phyloP scores from a whole-genome alignment of 2,888 invertebrate genomes.

The Pseudococcus viburni region DNA sequence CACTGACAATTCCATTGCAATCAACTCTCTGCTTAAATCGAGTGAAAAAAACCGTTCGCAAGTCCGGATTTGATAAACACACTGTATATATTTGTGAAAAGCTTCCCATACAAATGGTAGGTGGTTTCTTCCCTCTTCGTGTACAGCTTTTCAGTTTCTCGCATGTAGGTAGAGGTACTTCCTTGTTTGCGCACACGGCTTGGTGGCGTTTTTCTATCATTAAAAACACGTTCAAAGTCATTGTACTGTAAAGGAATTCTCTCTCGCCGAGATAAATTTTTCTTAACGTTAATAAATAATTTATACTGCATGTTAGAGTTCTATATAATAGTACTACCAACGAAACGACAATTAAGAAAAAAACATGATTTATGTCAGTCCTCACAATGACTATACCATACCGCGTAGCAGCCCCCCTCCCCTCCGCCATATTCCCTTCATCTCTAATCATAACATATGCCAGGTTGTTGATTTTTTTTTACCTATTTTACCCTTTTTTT shows the following conservation, averaged over 20 bases:
- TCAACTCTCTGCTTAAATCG: too few species aligned
- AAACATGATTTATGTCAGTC: conserved; percentile 55
- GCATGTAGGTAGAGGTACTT: background rate
- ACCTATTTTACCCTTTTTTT: conserved; percentile 1
- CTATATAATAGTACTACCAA: background rate
- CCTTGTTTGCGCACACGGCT: conserved; percentile 21
- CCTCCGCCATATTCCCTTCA: background rate
- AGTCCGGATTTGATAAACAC: background rate
- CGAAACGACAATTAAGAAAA: conserved; percentile 54
- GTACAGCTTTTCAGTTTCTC: background rate
- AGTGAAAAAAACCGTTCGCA: too few species aligned
- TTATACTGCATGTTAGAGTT: conserved; percentile 47
- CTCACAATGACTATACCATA: conserved; percentile 10
- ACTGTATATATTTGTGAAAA: background rate
- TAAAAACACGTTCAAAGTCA: conserved; percentile 52
- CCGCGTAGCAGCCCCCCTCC: background rate
- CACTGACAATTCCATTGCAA: too few species aligned
- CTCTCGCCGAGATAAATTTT: conserved; percentile 39
- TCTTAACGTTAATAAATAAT: conserved; percentile 58
- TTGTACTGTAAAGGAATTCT: conserved; percentile 53
- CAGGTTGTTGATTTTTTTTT: background rate
- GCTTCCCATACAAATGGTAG: background rate
- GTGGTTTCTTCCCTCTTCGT: background rate
- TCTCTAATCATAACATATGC: background rate
- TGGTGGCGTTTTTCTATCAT: conserved; percentile 42